Conservation (phyloP, 2,113 vertebrate genomes). For the Neodontobutis hainanensis region DNA sequence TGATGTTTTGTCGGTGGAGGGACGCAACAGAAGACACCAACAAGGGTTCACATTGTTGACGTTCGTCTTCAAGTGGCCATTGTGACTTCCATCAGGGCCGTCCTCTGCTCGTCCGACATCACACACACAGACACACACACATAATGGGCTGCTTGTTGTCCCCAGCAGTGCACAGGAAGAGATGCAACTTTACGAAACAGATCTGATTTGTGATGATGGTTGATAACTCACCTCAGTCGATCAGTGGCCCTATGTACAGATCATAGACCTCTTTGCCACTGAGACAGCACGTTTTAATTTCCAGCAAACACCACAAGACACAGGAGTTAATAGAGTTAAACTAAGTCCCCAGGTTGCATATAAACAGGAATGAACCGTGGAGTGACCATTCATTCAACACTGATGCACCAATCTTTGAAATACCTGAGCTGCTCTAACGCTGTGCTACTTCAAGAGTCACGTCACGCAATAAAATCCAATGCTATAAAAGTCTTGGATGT, state of each 20-base stretch:
- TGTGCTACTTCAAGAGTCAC: no score
- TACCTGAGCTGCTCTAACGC: no score
- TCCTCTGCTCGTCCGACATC: slow-evolving; percentile 26
- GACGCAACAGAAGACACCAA: slow-evolving; percentile 6
- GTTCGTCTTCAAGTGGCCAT: slow-evolving; percentile 54
- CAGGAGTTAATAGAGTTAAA: no score
- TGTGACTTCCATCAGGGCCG: slow-evolving; percentile 59
- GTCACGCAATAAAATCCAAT: no score
- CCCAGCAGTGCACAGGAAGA: slow-evolving; percentile 36
- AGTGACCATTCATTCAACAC: no score
- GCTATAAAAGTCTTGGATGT: no score
- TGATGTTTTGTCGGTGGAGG: background rate
- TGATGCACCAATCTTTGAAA: no score
- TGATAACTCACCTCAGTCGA: slow-evolving; percentile 16
- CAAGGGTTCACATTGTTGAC: slow-evolving; percentile 48
- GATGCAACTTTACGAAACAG: slow-evolving; percentile 25
- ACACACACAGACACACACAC: slow-evolving; percentile 38
- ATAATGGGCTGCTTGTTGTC: slow-evolving; percentile 68
- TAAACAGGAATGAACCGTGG: no score
- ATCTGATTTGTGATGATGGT: slow-evolving; percentile 27
- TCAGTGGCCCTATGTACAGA: background rate
- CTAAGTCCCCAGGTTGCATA: no score
- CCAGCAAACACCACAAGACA: no score
- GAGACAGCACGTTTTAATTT: background rate
- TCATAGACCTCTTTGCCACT: slow-evolving; percentile 20